phyloP scores from a whole-genome alignment of 2,113 vertebrate genomes.

The Periophthalmus modestus region DNA sequence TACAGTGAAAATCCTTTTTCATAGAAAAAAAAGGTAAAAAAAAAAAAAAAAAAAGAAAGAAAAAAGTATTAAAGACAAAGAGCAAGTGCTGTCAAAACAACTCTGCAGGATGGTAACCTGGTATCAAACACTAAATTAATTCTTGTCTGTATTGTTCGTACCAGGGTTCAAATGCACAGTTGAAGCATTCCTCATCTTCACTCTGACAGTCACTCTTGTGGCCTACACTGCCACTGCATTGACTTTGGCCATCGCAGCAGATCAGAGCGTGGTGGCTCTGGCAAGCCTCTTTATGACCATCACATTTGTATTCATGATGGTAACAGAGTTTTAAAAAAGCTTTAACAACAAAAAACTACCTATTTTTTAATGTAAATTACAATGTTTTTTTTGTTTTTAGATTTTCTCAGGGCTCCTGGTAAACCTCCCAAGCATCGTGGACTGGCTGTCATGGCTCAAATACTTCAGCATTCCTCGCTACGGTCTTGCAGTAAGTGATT shows the following conservation, averaged over 20 bases:
- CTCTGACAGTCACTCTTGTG: constrained; percentile 84
- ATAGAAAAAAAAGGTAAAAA: too few relatives aligned
- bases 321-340: constrained; percentile 65
- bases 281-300: constrained; percentile 88
- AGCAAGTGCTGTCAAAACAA: too few relatives aligned
- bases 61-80: too few relatives aligned
- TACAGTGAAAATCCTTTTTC: too few relatives aligned
- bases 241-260: constrained; percentile 87
- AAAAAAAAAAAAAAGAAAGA: too few relatives aligned
- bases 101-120: too few relatives aligned
- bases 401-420: constrained; percentile 92
- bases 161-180: constrained; percentile 82
- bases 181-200: constrained; percentile 84
- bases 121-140: too few relatives aligned
- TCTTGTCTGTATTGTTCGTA: neutral
- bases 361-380: neutral
- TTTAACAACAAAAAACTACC: neutral
- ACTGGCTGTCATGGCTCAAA: constrained; percentile 89
- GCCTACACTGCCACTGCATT: constrained; percentile 86
- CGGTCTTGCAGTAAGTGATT: constrained; percentile 80
- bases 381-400: constrained; percentile 67
- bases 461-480: constrained; percentile 93
- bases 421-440: constrained; percentile 80
- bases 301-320: constrained; percentile 91
- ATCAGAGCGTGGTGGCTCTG: constrained; percentile 82